Base-by-base conservation (phyloP, 2,113 vertebrate genomes). In the Muscicapa adusta region DNA sequence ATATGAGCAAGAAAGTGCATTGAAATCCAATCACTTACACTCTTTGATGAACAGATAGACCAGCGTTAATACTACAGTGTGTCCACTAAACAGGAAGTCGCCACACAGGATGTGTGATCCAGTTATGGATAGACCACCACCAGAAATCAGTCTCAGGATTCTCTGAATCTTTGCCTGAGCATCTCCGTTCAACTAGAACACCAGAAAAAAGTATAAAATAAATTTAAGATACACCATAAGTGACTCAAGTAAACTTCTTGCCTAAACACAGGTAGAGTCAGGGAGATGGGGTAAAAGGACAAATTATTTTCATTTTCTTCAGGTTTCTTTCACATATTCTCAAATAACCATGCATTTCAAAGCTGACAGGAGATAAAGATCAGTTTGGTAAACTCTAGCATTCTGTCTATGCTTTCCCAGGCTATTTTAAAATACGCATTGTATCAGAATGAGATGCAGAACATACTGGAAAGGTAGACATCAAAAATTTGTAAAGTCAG, bases 31-130 rank as follows among this genome's bases (percentile, higher is more conserved):
- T 8, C 88, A 98, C 99, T 99, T 97, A 99, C 99, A 99, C 97
- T 99, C 99, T 94, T 99, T 99, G 96, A 99, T 99, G 97, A 99
- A 99, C 85, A 99, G 97, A 83, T 99, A 99, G 20, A 98, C 99
- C 74, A 99, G 98, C 0, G 99, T 99, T 94, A 99, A 98, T 84
- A 98, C 97, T 75, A 99, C 99, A 3, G 99, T 99, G 97, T 99
- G 99, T 36, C 99, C 99, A 11, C 99, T 99, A 93, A 99, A 99
- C 45, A 99, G 98, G 92, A 99, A 99, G 97, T 99, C 99, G 93
- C 99, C 99, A 12, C 99, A 99, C 77, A 99, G 88, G 95, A 99
- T 98, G 85, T 99, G 99, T 1, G 99, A 99, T 71, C 98, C 99
- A 7, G 99, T 99, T 85, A 99, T 99, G 91, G 99, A 99, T 14